Percentiles rank a stretch among this genome's conserved stretches.
phyloP scores from a whole-genome alignment of 2,113 vertebrate species.

The Onychostoma macrolepis region DNA sequence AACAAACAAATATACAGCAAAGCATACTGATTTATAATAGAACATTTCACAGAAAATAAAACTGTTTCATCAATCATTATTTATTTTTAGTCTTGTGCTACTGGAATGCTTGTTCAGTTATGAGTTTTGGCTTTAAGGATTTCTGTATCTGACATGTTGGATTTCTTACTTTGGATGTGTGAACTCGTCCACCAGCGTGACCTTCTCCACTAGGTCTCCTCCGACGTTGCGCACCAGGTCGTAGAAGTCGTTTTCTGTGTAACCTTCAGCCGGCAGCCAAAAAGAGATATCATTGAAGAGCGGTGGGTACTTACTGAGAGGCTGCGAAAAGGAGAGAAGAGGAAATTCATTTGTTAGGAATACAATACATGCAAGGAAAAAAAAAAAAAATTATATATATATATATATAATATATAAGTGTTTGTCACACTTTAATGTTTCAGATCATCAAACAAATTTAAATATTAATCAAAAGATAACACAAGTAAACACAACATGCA shows the following conservation, averaged over 20 bases:
- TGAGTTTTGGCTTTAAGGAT: background rate
- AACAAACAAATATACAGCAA: no score
- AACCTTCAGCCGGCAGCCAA: slow-evolving; percentile 87
- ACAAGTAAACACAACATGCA: no score
- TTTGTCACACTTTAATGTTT: no score
- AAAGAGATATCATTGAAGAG: slow-evolving; percentile 94
- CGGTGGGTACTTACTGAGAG: slow-evolving; percentile 89
- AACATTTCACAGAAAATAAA: no score
- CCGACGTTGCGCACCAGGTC: slow-evolving; percentile 88
- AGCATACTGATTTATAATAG: no score
- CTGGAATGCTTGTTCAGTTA: background rate
- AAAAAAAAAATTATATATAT: no score
- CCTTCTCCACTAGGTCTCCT: slow-evolving; percentile 92
- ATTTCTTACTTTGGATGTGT: slow-evolving; percentile 89
- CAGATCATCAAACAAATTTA: no score
- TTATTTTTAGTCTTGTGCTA: background rate
- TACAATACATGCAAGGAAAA: background rate
- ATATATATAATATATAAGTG: no score
- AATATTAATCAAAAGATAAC: no score
- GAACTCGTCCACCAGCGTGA: slow-evolving; percentile 87
- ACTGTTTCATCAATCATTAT: no score
- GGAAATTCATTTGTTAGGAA: background rate
- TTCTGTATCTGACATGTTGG: background rate
- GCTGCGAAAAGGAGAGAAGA: slow-evolving; percentile 69
- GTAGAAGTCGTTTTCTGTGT: slow-evolving; percentile 89